Base-by-base conservation (phyloP, 35 echinoderm and acorn worm species). In the Ptychodera flava region DNA sequence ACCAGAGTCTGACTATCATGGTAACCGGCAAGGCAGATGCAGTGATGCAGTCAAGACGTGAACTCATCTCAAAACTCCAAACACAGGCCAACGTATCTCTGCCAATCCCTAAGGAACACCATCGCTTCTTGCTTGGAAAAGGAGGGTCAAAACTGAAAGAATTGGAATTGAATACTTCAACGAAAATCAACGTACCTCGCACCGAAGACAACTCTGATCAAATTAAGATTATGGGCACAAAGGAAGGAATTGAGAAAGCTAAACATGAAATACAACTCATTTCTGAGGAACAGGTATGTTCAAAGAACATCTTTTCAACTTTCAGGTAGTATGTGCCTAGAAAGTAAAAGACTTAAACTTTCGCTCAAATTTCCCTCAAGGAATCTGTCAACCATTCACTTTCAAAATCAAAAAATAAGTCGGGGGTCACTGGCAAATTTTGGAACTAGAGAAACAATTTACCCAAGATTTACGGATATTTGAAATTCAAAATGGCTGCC, bases 1-100 rank as follows among this genome's bases (percentile, higher is more conserved):
- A 99, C 38, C 93, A 94, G 80, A 99, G 96, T 87, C 83, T 99
- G 96, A 99, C 96, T 29, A 99, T 99, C 38, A 90, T 99, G 35
- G 93, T 99, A 38, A 94, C 92, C 76, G 96, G 96, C 15, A 99
- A 99, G 84, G 85, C 88, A 79, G 92, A 94, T 34, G 93, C 93
- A 35, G 96, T 99, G 29, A 91, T 94, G 85, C 83, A 77, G 78
- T 92, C 96, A 79, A 86, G 93, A 36, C 83, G 96, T 80, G 96
- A 99, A 83, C 80, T 99, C 32, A 94, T 94, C 85, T 92, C 92
- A 81, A 94, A 90, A 85, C 86, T 99, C 32, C 96, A 99, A 82
- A 99, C 96, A 79, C 96, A 99, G 94, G 96, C 96, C 16, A 99
- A 92, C 87, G 86, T 92, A 33, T 87, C 38, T 35, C 85, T 99